A percentile compares a stretch with the other conserved stretches of the same genome.
Conservation (phyloP, 2,888 invertebrate species). For the Orchestes rusci region DNA sequence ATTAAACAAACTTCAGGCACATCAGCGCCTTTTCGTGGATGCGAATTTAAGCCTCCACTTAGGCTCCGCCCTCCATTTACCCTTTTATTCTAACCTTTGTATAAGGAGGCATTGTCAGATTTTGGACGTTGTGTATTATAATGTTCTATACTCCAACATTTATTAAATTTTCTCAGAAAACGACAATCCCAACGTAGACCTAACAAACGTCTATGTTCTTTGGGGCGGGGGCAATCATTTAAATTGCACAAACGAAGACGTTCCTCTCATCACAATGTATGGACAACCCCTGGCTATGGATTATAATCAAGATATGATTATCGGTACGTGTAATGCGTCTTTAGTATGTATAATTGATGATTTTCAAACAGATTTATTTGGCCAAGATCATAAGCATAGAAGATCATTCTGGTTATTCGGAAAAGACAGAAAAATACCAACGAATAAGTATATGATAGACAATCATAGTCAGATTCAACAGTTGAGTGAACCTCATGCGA, state of each 20-base stretch:
- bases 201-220: conserved; percentile 57
- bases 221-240: conserved; percentile 68
- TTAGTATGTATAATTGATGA: neutral
- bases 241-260: conserved; percentile 54
- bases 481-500: conserved; percentile 71
- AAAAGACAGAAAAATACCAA: conserved; percentile 43
- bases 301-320: conserved; percentile 85
- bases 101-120: too few relatives aligned
- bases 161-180: too few relatives aligned
- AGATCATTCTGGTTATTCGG: conserved; percentile 73
- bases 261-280: conserved; percentile 47
- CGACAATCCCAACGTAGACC: conserved; percentile 9
- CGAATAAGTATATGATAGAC: conserved; percentile 38
- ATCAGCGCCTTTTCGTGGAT: too few relatives aligned
- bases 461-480: conserved; percentile 36
- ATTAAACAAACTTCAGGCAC: too few relatives aligned
- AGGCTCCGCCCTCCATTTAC: too few relatives aligned
- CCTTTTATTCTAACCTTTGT: too few relatives aligned
- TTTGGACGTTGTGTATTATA: too few relatives aligned
- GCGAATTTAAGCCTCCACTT: too few relatives aligned
- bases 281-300: conserved; percentile 81
- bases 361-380: conserved; percentile 63
- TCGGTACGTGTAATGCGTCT: conserved; percentile 40
- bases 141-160: too few relatives aligned
- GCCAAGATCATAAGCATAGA: conserved; percentile 51